Evolutionary conservation across 2,888 invertebrate genomes (phyloP), one percentile per base, ranked within the genome.

Genomic region (Acanthosoma haemorrhoidale): DNA sequence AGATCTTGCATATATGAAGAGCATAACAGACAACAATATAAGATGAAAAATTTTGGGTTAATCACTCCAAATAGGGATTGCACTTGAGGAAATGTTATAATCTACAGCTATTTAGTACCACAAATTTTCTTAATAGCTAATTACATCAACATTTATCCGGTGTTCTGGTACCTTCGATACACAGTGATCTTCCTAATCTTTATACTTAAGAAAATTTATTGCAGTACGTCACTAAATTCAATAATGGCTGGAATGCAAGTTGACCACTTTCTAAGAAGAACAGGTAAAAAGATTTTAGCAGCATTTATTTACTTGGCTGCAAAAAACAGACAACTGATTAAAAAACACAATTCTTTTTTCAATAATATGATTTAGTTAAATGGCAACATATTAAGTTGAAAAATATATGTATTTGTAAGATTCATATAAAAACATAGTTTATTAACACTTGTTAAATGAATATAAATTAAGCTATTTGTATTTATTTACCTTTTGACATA

Each of bases 1-100:
- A 64, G 64, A 64, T 64, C 64, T 64, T 41, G 41, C 29, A 64
- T 64, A 21, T 61, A 64, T 64, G 41, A 64, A 41, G 41, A 38
- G 41, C 15, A 38, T 38, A 64, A 64, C 41, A 64, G 31, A 41
- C 64, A 64, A 64, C 64, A 38, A 64, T 39, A 38, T 13, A 31
- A 41, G 39, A 25, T 64, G 9, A 13, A 25, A 61, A 36, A 61
- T 61, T 31, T 25, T 31, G 11, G 64, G 39, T 38, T 41, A 64
- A 64, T 64, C 39, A 39, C 63, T 64, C 25, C 41, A 64, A 39
- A 39, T 5, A 38, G 13, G 21, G 31, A 61, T 18, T 34, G 18
- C 25, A 34, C 34, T 34, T 18, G 29, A 38, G 39, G 5, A 36
- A 13, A 36, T 32, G 15, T 32, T 38, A 38, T 64, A 41, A 64